Percentiles rank a stretch among this genome's conserved stretches.
Evolutionary conservation across 2,888 invertebrate genomes (phyloP).

Genomic region (Nasonovia ribisnigri): DNA sequence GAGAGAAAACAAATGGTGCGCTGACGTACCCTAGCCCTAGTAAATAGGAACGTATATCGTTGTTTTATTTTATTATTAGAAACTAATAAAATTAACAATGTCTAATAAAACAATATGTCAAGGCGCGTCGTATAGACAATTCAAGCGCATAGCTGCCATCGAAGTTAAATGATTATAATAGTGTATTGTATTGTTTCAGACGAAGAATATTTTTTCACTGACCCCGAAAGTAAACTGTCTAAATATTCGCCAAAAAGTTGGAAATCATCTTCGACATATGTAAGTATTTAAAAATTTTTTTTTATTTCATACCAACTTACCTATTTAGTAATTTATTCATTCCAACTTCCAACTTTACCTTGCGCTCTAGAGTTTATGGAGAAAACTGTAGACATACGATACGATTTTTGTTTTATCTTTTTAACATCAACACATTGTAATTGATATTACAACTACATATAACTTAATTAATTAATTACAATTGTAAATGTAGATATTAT

Average conservation of each 20-base stretch:
- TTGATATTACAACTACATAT: too few relatives aligned
- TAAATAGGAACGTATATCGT: neutral
- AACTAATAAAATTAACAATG: neutral
- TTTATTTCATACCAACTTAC: neutral
- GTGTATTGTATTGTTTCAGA: constrained; percentile 75
- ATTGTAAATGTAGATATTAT: too few relatives aligned
- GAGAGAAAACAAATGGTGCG: too few relatives aligned
- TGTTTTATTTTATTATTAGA: neutral
- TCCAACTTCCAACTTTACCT: neutral
- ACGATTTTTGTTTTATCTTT: too few relatives aligned
- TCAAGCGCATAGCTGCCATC: constrained; percentile 4
- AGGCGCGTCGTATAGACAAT: constrained; percentile 48
- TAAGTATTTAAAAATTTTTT: constrained; percentile 72
- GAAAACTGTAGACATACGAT: neutral
- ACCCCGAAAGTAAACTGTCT: constrained; percentile 93
- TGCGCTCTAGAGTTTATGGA: neutral
- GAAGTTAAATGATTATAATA: neutral
- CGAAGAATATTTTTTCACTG: constrained; percentile 95
- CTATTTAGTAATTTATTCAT: neutral
- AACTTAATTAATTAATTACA: too few relatives aligned
- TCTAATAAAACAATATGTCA: neutral
- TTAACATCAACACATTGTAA: too few relatives aligned
- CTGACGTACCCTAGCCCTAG: neutral
- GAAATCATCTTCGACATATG: constrained; percentile 93
- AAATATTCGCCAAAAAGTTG: constrained; percentile 97